These are phyloP conservation scores for Tetramorium simillimum DNA, from an alignment of 1,140 invertebrate genomes.

Conservation along the genomic window DNA sequence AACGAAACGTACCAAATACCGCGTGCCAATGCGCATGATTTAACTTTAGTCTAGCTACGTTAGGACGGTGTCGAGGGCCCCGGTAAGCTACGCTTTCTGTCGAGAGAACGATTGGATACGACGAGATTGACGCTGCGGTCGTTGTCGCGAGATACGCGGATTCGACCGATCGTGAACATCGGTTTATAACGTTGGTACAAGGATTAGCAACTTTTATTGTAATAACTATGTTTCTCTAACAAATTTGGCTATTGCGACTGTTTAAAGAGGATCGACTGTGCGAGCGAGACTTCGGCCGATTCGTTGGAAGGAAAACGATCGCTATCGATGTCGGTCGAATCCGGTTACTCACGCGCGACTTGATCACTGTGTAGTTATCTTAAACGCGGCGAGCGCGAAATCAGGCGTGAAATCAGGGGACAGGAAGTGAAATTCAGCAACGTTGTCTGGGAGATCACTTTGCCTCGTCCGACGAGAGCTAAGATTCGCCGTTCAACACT, in stretches of 20 bases:
- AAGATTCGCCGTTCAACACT: background rate
- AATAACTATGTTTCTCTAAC: background rate
- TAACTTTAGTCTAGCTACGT: constrained; percentile 73
- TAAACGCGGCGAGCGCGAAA: no score
- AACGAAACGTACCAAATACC: constrained; percentile 75
- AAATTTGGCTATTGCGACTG: background rate
- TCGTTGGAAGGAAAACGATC: background rate
- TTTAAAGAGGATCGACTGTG: background rate
- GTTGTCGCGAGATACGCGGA: constrained; percentile 10
- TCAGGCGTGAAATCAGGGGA: background rate
- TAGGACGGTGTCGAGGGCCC: constrained; percentile 22
- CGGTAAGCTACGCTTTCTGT: constrained; percentile 35
- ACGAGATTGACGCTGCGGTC: background rate
- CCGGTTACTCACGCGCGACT: background rate
- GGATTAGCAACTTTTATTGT: background rate
- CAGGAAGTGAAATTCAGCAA: background rate
- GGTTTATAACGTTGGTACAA: background rate
- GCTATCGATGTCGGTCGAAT: background rate
- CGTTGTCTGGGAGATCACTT: background rate
- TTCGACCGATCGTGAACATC: background rate
- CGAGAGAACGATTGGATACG: background rate
- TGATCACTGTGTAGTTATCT: background rate
- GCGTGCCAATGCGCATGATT: constrained; percentile 79
- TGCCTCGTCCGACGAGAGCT: background rate
- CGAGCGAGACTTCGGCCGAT: background rate